A percentile compares a stretch with the other conserved stretches of the same genome.
phyloP scores from a whole-genome alignment of 2,888 invertebrate species.

The Meiosimyza decipiens region DNA sequence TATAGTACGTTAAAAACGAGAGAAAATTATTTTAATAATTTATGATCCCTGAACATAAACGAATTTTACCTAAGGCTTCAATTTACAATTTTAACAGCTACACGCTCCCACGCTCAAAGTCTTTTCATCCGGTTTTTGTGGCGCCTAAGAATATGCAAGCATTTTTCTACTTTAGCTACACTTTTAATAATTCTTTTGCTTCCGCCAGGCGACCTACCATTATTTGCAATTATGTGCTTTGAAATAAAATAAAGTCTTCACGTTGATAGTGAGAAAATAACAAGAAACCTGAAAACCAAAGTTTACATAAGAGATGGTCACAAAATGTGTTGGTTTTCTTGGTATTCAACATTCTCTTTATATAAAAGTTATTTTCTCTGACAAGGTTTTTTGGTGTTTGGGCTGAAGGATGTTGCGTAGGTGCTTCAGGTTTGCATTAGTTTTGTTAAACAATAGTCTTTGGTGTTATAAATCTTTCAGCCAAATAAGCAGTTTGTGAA shows the following conservation, averaged over 20 bases:
- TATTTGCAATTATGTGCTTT: conserved; percentile 23
- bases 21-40: conserved; percentile 36
- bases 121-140: not conserved
- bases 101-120: not conserved
- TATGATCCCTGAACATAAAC: conserved; percentile 18
- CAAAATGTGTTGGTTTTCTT: too few species aligned
- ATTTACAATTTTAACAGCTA: conserved; percentile 4
- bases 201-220: conserved; percentile 1
- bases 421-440: too few species aligned
- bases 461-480: too few species aligned
- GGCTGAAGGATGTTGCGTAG: too few species aligned
- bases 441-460: too few species aligned
- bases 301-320: too few species aligned
- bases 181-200: not conserved
- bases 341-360: too few species aligned
- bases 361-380: too few species aligned
- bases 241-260: not conserved
- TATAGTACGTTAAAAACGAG: not conserved
- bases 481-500: too few species aligned
- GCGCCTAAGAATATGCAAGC: not conserved
- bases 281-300: too few species aligned
- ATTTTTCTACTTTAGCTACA: not conserved
- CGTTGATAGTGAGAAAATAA: too few species aligned
- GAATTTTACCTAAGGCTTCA: conserved; percentile 8
- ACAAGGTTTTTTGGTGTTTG: too few species aligned